phyloP scores from a whole-genome alignment of 2,888 invertebrate genomes.

The Drepana falcataria region DNA sequence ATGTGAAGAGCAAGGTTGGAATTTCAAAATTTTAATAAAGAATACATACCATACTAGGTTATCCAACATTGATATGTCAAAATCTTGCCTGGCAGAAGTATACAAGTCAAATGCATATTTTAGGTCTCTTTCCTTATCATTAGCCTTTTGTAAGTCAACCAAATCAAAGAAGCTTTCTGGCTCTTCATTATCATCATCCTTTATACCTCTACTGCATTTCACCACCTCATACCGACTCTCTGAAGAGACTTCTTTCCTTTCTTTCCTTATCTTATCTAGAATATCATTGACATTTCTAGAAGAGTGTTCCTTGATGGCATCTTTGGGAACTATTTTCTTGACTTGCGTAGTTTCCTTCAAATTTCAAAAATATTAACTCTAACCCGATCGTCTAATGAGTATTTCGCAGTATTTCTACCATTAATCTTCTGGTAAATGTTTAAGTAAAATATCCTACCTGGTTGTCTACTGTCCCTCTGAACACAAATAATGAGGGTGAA shows the following conservation, averaged over 20 bases:
- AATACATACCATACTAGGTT: constrained; percentile 53
- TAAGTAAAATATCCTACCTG: constrained; percentile 65
- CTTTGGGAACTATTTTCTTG: constrained; percentile 49
- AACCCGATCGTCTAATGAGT: no score
- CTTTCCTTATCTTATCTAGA: constrained; percentile 59
- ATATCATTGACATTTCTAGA: constrained; percentile 49
- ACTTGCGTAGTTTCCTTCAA: constrained; percentile 55
- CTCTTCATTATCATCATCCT: constrained; percentile 25
- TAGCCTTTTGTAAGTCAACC: constrained; percentile 51
- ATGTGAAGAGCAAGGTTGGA: no score
- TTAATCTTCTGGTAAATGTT: no score
- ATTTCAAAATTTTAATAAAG: neutral
- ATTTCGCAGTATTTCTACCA: no score
- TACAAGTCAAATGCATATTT: constrained; percentile 69
- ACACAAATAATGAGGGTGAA: constrained; percentile 82
- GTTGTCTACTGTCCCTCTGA: constrained; percentile 84
- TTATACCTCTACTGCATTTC: constrained; percentile 58
- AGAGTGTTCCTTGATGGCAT: constrained; percentile 43
- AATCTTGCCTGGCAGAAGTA: constrained; percentile 53
- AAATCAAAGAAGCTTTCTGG: constrained; percentile 40
- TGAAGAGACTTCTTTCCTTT: constrained; percentile 47
- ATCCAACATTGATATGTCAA: constrained; percentile 66
- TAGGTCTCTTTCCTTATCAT: constrained; percentile 36
- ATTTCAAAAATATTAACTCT: no score
- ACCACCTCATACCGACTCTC: constrained; percentile 64